Conservation (phyloP, 2,113 vertebrate genomes). For the Xiphophorus maculatus region DNA sequence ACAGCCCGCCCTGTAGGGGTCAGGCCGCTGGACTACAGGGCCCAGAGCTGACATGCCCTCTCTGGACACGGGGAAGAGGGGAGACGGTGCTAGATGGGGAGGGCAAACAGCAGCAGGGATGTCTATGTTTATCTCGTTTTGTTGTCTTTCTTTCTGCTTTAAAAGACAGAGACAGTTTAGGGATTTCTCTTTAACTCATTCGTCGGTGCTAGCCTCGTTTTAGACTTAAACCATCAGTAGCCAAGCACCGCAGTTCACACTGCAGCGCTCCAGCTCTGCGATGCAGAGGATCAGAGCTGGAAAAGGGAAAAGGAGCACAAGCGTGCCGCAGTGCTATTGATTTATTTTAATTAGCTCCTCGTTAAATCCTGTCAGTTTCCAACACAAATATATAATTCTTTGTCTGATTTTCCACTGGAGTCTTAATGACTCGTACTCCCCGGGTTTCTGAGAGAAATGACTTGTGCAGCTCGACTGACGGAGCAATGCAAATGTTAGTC, state of each 20-base stretch:
- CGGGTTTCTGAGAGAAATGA: conserved; percentile 66
- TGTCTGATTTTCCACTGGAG: conserved; percentile 77
- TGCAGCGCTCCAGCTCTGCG: conserved; percentile 54
- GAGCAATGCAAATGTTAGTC: conserved; percentile 73
- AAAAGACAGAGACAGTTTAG: not conserved
- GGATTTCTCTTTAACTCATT: conserved; percentile 18
- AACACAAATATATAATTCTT: conserved; percentile 84
- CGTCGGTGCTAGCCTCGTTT: conserved; percentile 6
- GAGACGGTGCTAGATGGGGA: conserved; percentile 56
- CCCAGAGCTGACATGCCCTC: conserved; percentile 70
- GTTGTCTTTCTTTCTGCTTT: conserved; percentile 40
- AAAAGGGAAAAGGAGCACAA: conserved; percentile 53
- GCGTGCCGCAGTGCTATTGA: conserved; percentile 82
- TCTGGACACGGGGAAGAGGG: conserved; percentile 60
- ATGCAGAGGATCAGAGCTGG: conserved; percentile 53
- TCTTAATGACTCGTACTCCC: conserved; percentile 72
- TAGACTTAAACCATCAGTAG: conserved; percentile 33
- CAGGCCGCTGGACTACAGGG: conserved; percentile 66
- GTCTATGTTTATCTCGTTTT: conserved; percentile 57
- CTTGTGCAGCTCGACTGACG: conserved; percentile 58
- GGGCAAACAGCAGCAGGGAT: conserved; percentile 56
- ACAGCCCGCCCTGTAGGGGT: conserved; percentile 84
- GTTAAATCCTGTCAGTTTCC: conserved; percentile 81
- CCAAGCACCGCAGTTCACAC: conserved; percentile 31
- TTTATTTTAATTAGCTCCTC: conserved; percentile 86